Percentiles rank a stretch among this genome's conserved stretches.
phyloP scores from a whole-genome alignment of 2,888 invertebrate species.

The Junonia oenone region DNA sequence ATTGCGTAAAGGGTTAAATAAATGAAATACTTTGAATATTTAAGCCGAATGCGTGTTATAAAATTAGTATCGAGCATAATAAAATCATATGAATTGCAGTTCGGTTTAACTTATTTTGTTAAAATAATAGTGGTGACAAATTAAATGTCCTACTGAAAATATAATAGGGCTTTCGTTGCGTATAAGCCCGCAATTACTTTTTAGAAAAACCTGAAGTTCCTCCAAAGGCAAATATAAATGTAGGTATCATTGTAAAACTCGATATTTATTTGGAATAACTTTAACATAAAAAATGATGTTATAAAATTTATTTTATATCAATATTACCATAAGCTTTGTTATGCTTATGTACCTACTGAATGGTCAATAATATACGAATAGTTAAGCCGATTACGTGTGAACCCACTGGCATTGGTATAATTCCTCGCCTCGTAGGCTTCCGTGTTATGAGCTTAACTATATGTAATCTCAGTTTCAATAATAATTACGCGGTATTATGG shows the following conservation, averaged over 20 bases:
- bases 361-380: constrained; percentile 2
- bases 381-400: constrained; percentile 21
- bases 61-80: no score
- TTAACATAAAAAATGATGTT: no score
- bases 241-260: no score
- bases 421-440: constrained; percentile 12
- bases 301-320: no score
- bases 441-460: constrained; percentile 1
- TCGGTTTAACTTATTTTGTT: no score
- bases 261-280: no score
- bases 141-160: no score
- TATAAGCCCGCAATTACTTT: no score
- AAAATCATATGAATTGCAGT: no score
- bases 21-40: constrained; percentile 3
- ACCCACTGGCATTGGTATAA: constrained; percentile 17
- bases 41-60: background rate
- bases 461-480: constrained; percentile 7
- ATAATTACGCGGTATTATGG: background rate
- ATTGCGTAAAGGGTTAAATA: constrained; percentile 41
- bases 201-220: no score
- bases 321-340: background rate
- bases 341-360: background rate
- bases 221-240: no score
- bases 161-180: no score
- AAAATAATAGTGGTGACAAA: constrained; percentile 4